Percentiles rank a stretch among this genome's conserved stretches.
These are phyloP conservation scores for Machimus atricapillus DNA, from an alignment of 2,888 invertebrate genomes.

Conservation along the genomic window DNA sequence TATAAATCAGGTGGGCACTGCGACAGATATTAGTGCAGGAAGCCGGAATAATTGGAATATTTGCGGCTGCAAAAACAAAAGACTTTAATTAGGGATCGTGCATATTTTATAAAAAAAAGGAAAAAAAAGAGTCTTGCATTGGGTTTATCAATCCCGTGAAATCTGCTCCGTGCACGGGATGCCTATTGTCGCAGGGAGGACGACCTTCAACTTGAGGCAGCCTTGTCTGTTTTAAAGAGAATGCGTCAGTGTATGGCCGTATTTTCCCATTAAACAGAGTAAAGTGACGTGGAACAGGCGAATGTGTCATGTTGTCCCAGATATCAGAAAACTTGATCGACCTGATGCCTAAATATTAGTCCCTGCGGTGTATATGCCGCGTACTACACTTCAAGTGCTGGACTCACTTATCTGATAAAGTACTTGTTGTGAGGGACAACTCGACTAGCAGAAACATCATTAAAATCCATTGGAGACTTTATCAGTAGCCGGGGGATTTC, in stretches of 20 bases:
- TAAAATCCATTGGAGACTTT: conserved; percentile 43
- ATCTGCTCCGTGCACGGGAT: neutral
- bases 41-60: neutral
- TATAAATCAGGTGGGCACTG: neutral
- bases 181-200: neutral
- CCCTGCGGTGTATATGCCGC: conserved; percentile 23
- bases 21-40: neutral
- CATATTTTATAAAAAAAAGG: neutral
- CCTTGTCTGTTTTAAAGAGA: conserved; percentile 36
- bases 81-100: neutral
- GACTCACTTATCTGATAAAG: conserved; percentile 33
- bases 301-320: conserved; percentile 43
- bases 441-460: conserved; percentile 41
- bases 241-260: conserved; percentile 37
- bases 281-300: conserved; percentile 42
- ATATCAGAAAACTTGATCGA: conserved; percentile 42
- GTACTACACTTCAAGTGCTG: conserved; percentile 23
- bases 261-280: conserved; percentile 33
- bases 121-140: neutral
- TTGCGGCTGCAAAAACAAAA: neutral
- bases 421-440: conserved; percentile 39
- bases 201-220: conserved; percentile 43
- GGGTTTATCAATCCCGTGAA: neutral
- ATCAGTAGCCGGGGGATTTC: conserved; percentile 30
- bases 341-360: conserved; percentile 41